Base-by-base conservation (phyloP, 2,888 invertebrate genomes). In the Rapana venosa region DNA sequence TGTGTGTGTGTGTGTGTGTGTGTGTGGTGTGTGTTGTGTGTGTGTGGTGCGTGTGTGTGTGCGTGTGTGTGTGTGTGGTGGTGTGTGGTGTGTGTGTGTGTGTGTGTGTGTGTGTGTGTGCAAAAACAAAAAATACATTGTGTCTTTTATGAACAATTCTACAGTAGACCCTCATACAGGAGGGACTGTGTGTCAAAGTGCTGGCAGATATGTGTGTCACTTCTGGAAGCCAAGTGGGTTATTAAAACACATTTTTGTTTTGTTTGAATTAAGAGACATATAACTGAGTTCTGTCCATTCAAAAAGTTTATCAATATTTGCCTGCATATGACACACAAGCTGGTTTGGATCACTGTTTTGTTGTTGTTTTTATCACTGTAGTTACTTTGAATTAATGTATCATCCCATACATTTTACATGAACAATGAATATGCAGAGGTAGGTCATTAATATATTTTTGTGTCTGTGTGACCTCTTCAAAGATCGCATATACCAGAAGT, bases 1-100 rank as follows among this genome's bases (percentile, higher is more conserved):
- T 74, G 74, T 74, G 74, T 74, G 74, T 74, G 74, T 74, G 74
- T 74, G 74, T 74, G 74, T 74, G 74, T 74, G 74, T 74, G 74
- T 74, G 74, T 74, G 74, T 74, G 74, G 74, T 74, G 74, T 74
- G 74, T 74, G 74, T 74, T 74, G 74, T 66, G 66, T 66, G 66
- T 66, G 66, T 66, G 66, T 66, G 6, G 47, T 47, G 47, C n/a
- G 74, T 74, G 74, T 74, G 74, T 74, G 74, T 74, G 74, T 74
- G 74, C n/a, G 74, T 74, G 74, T 74, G 74, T 66, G 66, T 66
- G 66, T 66, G 66, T 66, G 66, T 66, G 6, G 47, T 47, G 47
- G 47, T 47, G 47, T 47, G 74, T 74, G 74, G 74, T 74, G 74
- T 74, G 74, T 74, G 74, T 74, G 74, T 74, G 30, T 74, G 74